Evolutionary conservation across 1,140 invertebrate species (phyloP), one percentile per base, ranked within the genome.

Genomic region (Lanistes nyassanus): DNA sequence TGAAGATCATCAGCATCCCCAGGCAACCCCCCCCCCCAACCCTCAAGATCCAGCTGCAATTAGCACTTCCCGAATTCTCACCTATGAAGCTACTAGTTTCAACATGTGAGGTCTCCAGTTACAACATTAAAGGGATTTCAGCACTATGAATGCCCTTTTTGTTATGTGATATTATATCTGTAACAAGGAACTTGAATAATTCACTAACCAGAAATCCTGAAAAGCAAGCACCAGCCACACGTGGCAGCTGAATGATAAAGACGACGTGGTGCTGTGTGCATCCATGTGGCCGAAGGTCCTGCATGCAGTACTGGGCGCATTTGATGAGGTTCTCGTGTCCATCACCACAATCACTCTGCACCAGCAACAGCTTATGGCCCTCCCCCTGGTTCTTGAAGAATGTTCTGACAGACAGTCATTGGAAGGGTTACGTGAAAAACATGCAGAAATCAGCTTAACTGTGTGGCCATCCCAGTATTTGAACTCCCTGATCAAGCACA

Each of bases 291-390:
- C 80, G 66, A 37, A 85, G 79, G 77, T 85, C 82, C 68, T 78
- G 66, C 37, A 86, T 75, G 74, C 77, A 82, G 75, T 85, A 84
- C 51, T 85, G 77, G n/a, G 85, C 84, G 80, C 84, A 83, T n/a
- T 84, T 84, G 21, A 88, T 79, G 37, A 87, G 76, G 47, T 82
- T 82, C 16, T 77, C 72, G 74, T 87, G 83, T 21, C 76, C 51
- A 39, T 83, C 80, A 26, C 84, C 85, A 75, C 82, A 83, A 56
- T 86, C 86, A 81, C 85, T 85, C 64, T 87, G 87, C 31, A 88
- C 70, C 34, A 88, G 66, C 64, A 88, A 62, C 29, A 88, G 47
- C 29, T 73, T 80, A 29, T 78, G 75, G 13, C 74, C 73, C 6
- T 76, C 76, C 34, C 53, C 71, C 6, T 42, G 26, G 29, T 76